Evolutionary conservation across 2,797 vertebrate species (phyloP).

Genomic region (Leptatherina wallacei): DNA sequence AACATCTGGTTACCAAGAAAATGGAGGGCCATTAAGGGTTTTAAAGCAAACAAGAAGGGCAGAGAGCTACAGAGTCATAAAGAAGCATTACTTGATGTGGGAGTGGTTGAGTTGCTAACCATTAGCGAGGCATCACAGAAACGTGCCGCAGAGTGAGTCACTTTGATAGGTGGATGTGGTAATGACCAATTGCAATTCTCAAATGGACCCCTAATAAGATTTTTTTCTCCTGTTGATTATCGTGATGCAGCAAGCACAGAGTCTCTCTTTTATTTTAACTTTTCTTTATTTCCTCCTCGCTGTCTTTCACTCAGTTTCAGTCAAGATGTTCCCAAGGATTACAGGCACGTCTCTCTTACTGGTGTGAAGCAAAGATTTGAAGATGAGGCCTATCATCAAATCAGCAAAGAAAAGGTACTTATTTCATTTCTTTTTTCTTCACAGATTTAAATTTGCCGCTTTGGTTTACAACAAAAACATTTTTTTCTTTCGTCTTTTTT

Average conservation of each 20-base stretch:
- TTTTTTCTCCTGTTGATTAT: slow-evolving; percentile 56
- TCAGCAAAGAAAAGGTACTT: slow-evolving; percentile 90
- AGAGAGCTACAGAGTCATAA: slow-evolving; percentile 7
- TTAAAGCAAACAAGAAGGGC: neutral
- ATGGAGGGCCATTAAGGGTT: slow-evolving; percentile 3
- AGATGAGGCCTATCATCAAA: slow-evolving; percentile 88
- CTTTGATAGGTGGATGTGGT: slow-evolving; percentile 43
- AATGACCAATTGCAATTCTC: slow-evolving; percentile 52
- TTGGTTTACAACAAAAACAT: neutral
- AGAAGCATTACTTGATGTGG: slow-evolving; percentile 15
- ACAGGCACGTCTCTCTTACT: slow-evolving; percentile 92
- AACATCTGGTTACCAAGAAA: slow-evolving; percentile 19
- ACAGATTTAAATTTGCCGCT: neutral
- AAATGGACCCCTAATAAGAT: slow-evolving; percentile 68
- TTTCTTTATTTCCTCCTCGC: no score
- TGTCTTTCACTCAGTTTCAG: slow-evolving; percentile 86
- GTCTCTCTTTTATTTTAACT: neutral
- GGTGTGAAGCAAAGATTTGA: slow-evolving; percentile 97
- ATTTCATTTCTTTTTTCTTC: neutral
- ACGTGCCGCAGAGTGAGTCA: slow-evolving; percentile 63
- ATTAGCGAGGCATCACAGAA: slow-evolving; percentile 44
- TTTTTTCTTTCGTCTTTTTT: neutral
- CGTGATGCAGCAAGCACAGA: slow-evolving; percentile 33
- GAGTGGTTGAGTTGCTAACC: slow-evolving; percentile 29
- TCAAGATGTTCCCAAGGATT: slow-evolving; percentile 93